Conservation (phyloP, 2,888 invertebrate genomes). For the Nemapogon koenigi region DNA sequence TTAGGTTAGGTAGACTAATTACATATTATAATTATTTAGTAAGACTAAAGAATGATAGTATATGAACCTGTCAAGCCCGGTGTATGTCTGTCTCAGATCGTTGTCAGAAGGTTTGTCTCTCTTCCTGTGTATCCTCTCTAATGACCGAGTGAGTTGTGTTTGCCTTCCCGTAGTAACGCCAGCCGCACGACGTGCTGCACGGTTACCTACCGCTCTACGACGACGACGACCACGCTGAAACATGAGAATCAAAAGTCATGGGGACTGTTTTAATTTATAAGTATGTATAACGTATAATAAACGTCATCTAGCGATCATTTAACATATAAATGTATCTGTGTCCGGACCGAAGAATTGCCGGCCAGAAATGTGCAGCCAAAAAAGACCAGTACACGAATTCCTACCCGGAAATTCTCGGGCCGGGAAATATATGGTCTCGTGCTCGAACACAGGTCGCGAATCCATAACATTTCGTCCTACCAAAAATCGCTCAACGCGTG, state of each 20-base stretch:
- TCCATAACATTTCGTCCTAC: conserved; percentile 5
- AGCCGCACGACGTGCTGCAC: conserved; percentile 30
- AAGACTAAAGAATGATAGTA: background rate
- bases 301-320: too few relatives aligned
- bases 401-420: too few relatives aligned
- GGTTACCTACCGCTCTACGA: conserved; percentile 28
- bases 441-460: too few relatives aligned
- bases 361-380: too few relatives aligned
- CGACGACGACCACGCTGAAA: conserved; percentile 40
- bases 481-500: too few relatives aligned
- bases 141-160: conserved; percentile 53
- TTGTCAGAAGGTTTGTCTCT: conserved; percentile 49
- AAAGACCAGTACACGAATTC: too few relatives aligned
- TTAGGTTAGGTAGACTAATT: too few relatives aligned
- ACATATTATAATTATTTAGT: too few relatives aligned
- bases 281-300: too few relatives aligned
- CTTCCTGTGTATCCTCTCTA: conserved; percentile 59
- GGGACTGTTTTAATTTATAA: conserved; percentile 5
- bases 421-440: too few relatives aligned
- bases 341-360: too few relatives aligned
- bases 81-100: conserved; percentile 66
- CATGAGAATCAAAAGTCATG: conserved; percentile 6
- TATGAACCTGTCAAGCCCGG: conserved; percentile 61
- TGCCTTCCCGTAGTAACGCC: conserved; percentile 37
- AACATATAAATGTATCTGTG: too few relatives aligned